Conservation (phyloP, 2,113 vertebrate genomes). For the Delphinapterus leucas region DNA sequence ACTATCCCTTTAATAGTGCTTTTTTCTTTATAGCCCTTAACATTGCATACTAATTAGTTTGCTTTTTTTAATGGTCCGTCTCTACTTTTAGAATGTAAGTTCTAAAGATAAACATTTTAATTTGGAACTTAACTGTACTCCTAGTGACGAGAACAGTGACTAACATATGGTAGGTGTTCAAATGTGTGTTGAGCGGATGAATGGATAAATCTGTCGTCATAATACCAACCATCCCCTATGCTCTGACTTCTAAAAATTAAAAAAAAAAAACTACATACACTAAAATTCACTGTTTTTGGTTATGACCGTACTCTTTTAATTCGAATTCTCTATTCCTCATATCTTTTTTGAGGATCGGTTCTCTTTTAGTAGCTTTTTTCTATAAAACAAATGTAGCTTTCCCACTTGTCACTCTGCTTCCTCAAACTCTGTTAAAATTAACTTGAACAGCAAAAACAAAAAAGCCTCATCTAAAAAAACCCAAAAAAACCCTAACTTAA, state of each 20-base stretch:
- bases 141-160: not conserved
- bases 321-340: conserved; percentile 7
- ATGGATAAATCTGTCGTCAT: not conserved
- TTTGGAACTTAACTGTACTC: not conserved
- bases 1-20: not conserved
- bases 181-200: not conserved
- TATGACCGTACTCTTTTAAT: not conserved
- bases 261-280: not conserved
- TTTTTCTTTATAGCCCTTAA: not conserved
- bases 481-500: not conserved
- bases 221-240: not conserved
- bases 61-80: not conserved
- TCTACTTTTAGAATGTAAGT: conserved; percentile 18
- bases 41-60: not conserved
- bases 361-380: conserved; percentile 6
- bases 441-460: not conserved
- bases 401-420: conserved; percentile 7
- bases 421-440: conserved; percentile 36
- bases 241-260: not conserved
- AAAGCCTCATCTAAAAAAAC: not conserved
- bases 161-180: not conserved
- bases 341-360: conserved; percentile 10
- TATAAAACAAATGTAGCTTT: not conserved
- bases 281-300: not conserved
- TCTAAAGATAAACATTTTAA: conserved; percentile 26